Percentiles rank a stretch among this genome's conserved stretches.
Evolutionary conservation across 2,797 vertebrate species (phyloP).

Genomic region (Pseudomugil tenellus): DNA sequence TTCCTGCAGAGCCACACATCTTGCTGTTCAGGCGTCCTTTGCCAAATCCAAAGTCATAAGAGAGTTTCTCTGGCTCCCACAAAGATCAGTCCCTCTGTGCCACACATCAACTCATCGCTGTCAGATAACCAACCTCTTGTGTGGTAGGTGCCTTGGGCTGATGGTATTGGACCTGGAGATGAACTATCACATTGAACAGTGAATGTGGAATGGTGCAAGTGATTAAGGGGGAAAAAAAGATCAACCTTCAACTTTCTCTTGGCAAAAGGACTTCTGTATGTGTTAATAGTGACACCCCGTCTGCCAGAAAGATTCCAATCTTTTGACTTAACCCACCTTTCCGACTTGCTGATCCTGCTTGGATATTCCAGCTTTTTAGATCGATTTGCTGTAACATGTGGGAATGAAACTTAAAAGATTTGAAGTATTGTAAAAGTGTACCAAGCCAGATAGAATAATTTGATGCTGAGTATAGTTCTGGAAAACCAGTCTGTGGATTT

Average conservation of each 20-base stretch:
- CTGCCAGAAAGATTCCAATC: slow-evolving; percentile 45
- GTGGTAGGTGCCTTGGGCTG: slow-evolving; percentile 41
- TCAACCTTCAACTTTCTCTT: slow-evolving; percentile 27
- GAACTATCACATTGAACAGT: slow-evolving; percentile 62
- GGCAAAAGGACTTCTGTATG: slow-evolving; percentile 47
- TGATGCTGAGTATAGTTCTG: slow-evolving; percentile 21
- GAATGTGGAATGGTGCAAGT: slow-evolving; percentile 46
- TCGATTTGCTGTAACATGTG: slow-evolving; percentile 38
- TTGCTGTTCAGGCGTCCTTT: slow-evolving; percentile 83
- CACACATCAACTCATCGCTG: slow-evolving; percentile 37
- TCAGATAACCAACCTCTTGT: slow-evolving; percentile 25
- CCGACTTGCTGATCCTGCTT: slow-evolving; percentile 55
- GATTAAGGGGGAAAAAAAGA: slow-evolving; percentile 30
- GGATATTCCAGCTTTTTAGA: slow-evolving; percentile 53
- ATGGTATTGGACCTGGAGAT: slow-evolving; percentile 60
- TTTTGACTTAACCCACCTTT: slow-evolving; percentile 39
- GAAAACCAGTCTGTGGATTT: slow-evolving; percentile 39
- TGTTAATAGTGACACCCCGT: slow-evolving; percentile 31
- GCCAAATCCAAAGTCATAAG: slow-evolving; percentile 61
- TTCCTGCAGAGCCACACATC: slow-evolving; percentile 82
- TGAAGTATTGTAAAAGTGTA: slow-evolving; percentile 16
- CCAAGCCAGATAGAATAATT: slow-evolving; percentile 16
- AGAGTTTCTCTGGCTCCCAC: slow-evolving; percentile 41
- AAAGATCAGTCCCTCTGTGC: slow-evolving; percentile 45
- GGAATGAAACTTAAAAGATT: slow-evolving; percentile 34